A percentile compares a stretch with the other conserved stretches of the same genome.
These are phyloP conservation scores for Epinephelus moara DNA, from an alignment of 2,113 vertebrate species.

Conservation along the genomic window DNA sequence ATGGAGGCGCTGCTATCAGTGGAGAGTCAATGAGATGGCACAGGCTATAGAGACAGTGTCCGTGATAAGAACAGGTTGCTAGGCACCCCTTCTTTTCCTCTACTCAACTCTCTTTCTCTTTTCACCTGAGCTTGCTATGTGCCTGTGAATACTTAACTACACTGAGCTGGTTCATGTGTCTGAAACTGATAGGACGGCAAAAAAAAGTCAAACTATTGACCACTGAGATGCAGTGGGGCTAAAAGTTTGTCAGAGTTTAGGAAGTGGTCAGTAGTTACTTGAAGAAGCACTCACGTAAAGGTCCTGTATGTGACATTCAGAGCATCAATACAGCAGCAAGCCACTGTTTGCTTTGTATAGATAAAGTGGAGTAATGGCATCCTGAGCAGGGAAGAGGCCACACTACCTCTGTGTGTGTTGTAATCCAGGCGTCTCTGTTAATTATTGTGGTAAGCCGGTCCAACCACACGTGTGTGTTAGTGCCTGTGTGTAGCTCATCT, in stretches of 20 bases:
- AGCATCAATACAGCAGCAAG: too few relatives aligned
- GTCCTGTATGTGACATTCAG: too few relatives aligned
- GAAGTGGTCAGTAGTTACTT: neutral
- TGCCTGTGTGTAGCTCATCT: too few relatives aligned
- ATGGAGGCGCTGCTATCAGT: constrained; percentile 45
- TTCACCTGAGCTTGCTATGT: constrained; percentile 2
- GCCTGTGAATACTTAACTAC: constrained; percentile 21
- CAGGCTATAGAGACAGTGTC: constrained; percentile 16
- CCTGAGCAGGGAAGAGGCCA: too few relatives aligned
- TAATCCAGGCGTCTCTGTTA: too few relatives aligned
- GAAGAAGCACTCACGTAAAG: too few relatives aligned
- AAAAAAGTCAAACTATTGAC: neutral
- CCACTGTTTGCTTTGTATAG: too few relatives aligned
- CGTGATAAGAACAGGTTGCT: constrained; percentile 42
- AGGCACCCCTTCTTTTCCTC: constrained; percentile 2
- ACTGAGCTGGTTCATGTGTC: neutral
- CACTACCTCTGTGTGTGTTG: too few relatives aligned
- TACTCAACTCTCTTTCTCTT: neutral
- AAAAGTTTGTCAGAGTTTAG: neutral
- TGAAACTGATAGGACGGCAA: neutral
- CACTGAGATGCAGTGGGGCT: neutral
- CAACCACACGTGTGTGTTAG: too few relatives aligned
- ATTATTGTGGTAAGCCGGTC: too few relatives aligned
- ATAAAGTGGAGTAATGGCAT: too few relatives aligned
- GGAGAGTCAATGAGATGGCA: constrained; percentile 57